Percentiles rank a stretch among this genome's conserved stretches.
Evolutionary conservation across 2,888 invertebrate species (phyloP).

Genomic region (Linnaemya tessellans): DNA sequence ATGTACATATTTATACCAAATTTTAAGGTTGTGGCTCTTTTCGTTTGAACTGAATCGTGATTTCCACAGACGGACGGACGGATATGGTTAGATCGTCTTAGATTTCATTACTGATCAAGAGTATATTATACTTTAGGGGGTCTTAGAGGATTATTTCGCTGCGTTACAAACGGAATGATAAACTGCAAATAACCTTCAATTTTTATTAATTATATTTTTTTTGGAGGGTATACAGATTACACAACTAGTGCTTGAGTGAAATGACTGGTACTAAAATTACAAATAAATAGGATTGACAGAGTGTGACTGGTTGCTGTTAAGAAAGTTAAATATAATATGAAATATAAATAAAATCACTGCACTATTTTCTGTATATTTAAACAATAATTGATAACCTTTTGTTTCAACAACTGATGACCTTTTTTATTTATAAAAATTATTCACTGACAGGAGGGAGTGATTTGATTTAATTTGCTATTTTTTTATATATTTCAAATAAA

Average conservation of each 20-base stretch:
- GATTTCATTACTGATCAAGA: no score
- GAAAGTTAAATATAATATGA: background rate
- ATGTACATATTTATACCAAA: no score
- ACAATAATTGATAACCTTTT: constrained; percentile 52
- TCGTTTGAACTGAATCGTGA: no score
- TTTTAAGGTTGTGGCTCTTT: no score
- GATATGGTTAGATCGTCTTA: no score
- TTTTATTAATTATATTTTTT: no score
- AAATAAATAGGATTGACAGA: background rate
- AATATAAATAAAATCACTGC: background rate
- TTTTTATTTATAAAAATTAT: constrained; percentile 39
- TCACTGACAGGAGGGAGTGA: background rate
- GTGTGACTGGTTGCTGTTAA: background rate
- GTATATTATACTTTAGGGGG: no score
- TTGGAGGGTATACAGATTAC: no score
- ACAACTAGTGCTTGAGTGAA: background rate
- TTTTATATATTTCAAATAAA: background rate
- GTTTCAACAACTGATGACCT: constrained; percentile 42
- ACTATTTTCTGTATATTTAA: background rate
- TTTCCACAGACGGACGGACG: no score
- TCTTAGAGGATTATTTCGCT: no score
- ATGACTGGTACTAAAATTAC: background rate
- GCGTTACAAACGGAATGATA: no score
- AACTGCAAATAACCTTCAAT: no score
- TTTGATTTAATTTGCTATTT: background rate